Evolutionary conservation across 2,797 vertebrate species (phyloP).

Genomic region (Morus bassanus): DNA sequence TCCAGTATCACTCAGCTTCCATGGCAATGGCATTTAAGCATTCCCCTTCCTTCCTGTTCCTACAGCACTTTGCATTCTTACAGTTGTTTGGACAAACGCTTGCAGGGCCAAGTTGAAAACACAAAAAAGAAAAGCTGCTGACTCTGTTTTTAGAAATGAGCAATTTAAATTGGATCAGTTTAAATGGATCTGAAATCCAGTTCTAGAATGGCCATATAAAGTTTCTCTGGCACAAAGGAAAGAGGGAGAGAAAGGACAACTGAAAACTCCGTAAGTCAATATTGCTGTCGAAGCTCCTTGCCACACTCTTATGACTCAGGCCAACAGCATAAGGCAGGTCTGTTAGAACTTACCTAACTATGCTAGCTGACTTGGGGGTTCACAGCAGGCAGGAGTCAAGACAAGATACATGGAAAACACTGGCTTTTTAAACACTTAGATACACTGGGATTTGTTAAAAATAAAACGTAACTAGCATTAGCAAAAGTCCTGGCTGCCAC

Average conservation of each 20-base stretch:
- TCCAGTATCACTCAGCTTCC: not conserved
- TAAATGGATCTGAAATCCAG: not conserved
- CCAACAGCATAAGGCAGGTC: not conserved
- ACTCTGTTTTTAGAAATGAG: not conserved
- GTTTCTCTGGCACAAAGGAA: not conserved
- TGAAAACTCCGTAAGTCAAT: not conserved
- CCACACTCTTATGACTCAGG: not conserved
- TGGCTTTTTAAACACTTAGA: not conserved
- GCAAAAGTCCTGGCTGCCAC: not conserved
- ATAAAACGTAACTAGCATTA: not conserved
- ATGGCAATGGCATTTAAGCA: slow-evolving; percentile 14
- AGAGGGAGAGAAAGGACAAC: not conserved
- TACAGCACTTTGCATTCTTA: not conserved
- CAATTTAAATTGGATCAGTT: not conserved
- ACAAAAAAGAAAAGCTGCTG: not conserved
- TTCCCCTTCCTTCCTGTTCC: not conserved
- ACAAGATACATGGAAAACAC: not conserved
- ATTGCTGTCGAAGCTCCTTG: not conserved
- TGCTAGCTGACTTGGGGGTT: not conserved
- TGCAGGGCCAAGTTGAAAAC: not conserved
- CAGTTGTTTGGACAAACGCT: not conserved
- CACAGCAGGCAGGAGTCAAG: not conserved
- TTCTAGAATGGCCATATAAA: not conserved
- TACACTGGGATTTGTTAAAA: not conserved
- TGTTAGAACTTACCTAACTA: not conserved